phyloP scores from a whole-genome alignment of 2,113 vertebrate genomes.

The Prunella fulvescens region DNA sequence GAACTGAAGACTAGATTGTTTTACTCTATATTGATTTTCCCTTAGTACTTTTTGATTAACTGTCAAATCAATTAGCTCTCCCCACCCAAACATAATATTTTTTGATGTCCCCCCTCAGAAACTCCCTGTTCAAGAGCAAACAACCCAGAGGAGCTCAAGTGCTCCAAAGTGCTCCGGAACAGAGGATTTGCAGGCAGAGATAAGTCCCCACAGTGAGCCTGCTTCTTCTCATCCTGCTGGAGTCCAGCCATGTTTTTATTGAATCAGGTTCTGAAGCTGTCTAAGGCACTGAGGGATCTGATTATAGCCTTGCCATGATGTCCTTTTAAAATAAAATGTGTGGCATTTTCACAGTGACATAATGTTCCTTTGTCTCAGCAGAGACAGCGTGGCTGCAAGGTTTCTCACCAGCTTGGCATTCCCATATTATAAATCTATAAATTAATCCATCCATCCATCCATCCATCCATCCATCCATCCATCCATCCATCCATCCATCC shows the following conservation, averaged over 20 bases:
- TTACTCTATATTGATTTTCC: conserved; percentile 61
- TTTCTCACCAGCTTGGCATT: neutral
- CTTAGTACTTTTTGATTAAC: conserved; percentile 62
- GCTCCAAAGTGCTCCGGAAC: neutral
- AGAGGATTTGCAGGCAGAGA: neutral
- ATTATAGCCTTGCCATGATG: conserved; percentile 37
- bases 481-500: neutral
- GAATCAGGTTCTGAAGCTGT: conserved; percentile 53
- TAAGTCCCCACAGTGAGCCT: neutral
- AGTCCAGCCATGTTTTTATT: conserved; percentile 38
- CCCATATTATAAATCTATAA: neutral
- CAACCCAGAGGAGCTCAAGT: neutral
- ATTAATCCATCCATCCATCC: neutral
- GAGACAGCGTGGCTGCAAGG: neutral
- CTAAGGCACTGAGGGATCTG: conserved; percentile 50
- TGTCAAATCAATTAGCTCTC: conserved; percentile 62
- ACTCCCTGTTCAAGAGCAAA: neutral
- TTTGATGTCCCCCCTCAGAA: neutral
- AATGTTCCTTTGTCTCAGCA: neutral
- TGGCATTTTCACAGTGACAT: conserved; percentile 44
- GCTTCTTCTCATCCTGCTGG: conserved; percentile 30
- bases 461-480: neutral
- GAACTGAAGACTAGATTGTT: conserved; percentile 59
- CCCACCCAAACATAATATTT: conserved; percentile 48
- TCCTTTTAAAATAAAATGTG: conserved; percentile 40